These are phyloP conservation scores for Harpalus rubripes DNA, from an alignment of 2,888 invertebrate genomes.

Conservation along the genomic window DNA sequence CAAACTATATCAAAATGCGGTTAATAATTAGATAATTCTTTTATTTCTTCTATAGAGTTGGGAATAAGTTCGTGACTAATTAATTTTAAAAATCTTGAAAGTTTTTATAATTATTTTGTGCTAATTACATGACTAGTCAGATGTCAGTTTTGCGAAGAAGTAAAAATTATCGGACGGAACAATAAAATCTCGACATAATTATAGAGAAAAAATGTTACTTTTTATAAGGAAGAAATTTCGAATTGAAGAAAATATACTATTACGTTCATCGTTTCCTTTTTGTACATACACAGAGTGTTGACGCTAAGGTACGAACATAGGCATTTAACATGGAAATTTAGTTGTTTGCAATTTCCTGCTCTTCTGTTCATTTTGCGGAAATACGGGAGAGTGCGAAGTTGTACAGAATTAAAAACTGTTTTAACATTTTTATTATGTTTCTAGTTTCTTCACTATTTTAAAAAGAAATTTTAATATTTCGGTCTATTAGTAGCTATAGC, in stretches of 20 bases:
- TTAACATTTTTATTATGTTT: no score
- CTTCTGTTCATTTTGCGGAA: no score
- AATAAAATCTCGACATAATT: conserved; percentile 16
- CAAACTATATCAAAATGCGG: conserved; percentile 3
- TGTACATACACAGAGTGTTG: no score
- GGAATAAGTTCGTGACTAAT: conserved; percentile 28
- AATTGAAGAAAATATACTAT: neutral
- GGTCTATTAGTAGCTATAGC: no score
- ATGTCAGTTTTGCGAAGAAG: conserved; percentile 23
- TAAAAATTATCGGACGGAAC: neutral
- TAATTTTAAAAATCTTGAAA: conserved; percentile 36
- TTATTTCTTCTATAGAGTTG: conserved; percentile 4
- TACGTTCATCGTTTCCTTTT: neutral
- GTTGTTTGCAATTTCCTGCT: no score
- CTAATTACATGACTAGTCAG: conserved; percentile 35
- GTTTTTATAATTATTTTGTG: conserved; percentile 32
- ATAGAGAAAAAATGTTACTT: neutral
- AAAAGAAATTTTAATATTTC: no score
- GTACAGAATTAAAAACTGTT: no score
- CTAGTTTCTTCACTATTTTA: no score
- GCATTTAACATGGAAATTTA: no score
- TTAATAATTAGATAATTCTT: conserved; percentile 20
- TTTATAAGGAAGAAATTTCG: neutral
- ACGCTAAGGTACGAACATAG: no score
- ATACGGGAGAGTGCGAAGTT: no score